Evolutionary conservation across 2,888 invertebrate genomes (phyloP), one percentile per base, ranked within the genome.

Genomic region (Morpho achilles): DNA sequence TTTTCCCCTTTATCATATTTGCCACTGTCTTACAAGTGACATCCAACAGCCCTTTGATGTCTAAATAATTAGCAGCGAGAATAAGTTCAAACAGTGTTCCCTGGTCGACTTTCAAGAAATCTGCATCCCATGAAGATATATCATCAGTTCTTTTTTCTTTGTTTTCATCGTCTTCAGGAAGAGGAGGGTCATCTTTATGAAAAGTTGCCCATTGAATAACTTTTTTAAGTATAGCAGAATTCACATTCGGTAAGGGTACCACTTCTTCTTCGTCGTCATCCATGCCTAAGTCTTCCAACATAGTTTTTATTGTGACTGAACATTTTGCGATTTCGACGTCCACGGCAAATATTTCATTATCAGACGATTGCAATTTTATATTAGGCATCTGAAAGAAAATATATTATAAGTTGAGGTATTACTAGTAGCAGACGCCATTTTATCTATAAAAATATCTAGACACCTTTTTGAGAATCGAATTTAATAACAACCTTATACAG

Each of bases 101-200:
- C 82, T 99, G 98, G 81, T 99, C 98, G 42, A 99, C 99, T 92
- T 99, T 99, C 7, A 99, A 90, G 77, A 99, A 99, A 82, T 99
- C 99, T 0, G 98, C 97, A 91, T 99, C 99, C 99, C 99, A 99
- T 0, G 98, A 97, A 32, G 97, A 97, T 69, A 99, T 99, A 77
- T 99, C 99, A 80, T 99, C 99, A 0, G 99, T 99, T n/a, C 99
- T 92, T 76, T 99, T 99, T 77, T 98, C 98, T 81, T 97, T 97
- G 82, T 97, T 98, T 79, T 99, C 99, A 76, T 99, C 98, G 73
- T 99, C 99, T 83, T 98, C 98, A 7, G 98, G 96, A 72, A 97
- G 95, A 58, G 98, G 97, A 32, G 98, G 97, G 81, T 99, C 99
- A 75, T 99, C 96, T 87, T 97, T 97, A 80, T 98, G 97, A 72